Evolutionary conservation across 2,797 vertebrate species (phyloP).

Genomic region (Trachops cirrhosus): DNA sequence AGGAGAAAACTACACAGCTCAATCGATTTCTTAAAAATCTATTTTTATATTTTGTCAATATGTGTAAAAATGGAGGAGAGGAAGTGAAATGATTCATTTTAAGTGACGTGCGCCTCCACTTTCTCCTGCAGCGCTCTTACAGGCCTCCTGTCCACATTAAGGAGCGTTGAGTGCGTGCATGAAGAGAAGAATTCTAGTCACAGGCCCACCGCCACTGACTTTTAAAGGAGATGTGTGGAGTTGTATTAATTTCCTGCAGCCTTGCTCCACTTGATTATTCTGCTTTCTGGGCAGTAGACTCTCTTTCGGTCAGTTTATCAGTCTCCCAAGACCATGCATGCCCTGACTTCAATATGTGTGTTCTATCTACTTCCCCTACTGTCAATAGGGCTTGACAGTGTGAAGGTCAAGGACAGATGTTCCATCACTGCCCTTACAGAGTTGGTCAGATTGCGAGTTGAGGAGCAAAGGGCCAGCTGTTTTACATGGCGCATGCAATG

Average conservation of each 20-base stretch:
- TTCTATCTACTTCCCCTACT: not conserved
- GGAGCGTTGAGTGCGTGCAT: not conserved
- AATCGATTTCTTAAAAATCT: slow-evolving; percentile 42
- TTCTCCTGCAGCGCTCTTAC: not conserved
- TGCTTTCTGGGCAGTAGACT: slow-evolving; percentile 16
- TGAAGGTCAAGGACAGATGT: not conserved
- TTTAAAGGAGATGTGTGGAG: not conserved
- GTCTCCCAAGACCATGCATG: not conserved
- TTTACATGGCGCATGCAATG: not conserved
- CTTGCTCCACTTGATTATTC: not conserved
- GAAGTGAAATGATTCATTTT: slow-evolving; percentile 51
- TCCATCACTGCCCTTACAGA: not conserved
- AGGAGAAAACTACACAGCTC: not conserved
- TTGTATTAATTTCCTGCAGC: slow-evolving; percentile 26
- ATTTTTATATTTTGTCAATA: slow-evolving; percentile 65
- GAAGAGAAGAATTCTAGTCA: not conserved
- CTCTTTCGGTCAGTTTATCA: not conserved
- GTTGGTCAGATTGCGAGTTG: not conserved
- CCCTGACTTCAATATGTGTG: not conserved
- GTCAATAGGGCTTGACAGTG: not conserved
- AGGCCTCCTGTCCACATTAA: not conserved
- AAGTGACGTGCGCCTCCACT: slow-evolving; percentile 46
- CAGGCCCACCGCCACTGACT: not conserved
- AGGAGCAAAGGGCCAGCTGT: not conserved
- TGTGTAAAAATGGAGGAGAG: slow-evolving; percentile 20